Base-by-base conservation (phyloP, 2,888 invertebrate species). In the Lasioglossum figueresi region DNA sequence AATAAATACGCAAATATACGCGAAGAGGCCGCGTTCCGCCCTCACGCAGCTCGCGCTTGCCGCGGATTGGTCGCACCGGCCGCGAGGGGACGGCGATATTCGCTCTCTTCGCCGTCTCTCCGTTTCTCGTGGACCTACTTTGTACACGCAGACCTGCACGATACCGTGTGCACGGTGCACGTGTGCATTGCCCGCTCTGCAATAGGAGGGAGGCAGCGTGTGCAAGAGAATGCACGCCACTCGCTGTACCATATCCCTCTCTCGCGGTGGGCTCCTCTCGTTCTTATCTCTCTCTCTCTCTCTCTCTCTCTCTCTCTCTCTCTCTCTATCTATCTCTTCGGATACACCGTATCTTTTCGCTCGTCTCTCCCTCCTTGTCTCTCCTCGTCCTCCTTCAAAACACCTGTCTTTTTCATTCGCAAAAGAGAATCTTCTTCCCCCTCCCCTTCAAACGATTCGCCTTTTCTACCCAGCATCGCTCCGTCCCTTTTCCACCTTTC, bases 1-100 rank as follows among this genome's bases (percentile, higher is more conserved):
- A 94, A 95, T 95, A 95, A 95, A 94, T 94, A 94, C 93, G 92
- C 94, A 92, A 92, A 94, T 91, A 93, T 93, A 93, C 94, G 93
- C 93, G 91, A 93, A 91, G 94, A 91, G 94, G 90, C 91, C 94
- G 93, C 93, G 94, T 94, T 94, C 95, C 94, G 95, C 95, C 95
- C 94, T 94, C 95, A 94, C 94, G 94, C 95, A 94, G 94, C 92
- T 92, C 92, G 92, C 92, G 92, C 94, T 93, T 91, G 86, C 90
- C 93, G 94, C 94, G 93, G 93, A 95, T 95, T 95, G 94, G 95
- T 94, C 93, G 93, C 91, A 90, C 90, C 90, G 89, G 86, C 88
- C 87, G 90, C 94, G 92, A 94, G 94, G 94, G 94, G 95, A 94
- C 95, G 94, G 94, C 94, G 92, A 92, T 92, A 91, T 89, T 93